Conservation (phyloP, 1,140 invertebrate genomes). For the Patella vulgata region DNA sequence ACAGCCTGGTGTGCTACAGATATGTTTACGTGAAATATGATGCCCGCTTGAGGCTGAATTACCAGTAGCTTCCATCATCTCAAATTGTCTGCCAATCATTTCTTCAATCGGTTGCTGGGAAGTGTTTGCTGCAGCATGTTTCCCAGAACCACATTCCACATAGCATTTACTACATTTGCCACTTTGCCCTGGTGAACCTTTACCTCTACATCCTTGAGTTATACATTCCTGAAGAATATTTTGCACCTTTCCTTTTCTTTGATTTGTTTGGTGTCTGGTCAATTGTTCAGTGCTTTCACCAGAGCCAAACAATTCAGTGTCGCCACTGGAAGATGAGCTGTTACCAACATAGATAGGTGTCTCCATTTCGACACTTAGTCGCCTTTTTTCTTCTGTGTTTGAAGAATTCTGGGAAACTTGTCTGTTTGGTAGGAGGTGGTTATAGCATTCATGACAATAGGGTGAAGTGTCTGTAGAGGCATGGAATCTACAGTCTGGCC, state of each 20-base stretch:
- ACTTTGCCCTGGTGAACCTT: slow-evolving; percentile 9
- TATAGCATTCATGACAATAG: slow-evolving; percentile 48
- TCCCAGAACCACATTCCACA: slow-evolving; percentile 3
- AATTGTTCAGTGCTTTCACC: background rate
- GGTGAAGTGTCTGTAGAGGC: slow-evolving; percentile 49
- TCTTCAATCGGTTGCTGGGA: background rate
- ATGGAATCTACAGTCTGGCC: slow-evolving; percentile 40
- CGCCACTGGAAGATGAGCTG: background rate
- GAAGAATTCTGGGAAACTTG: background rate
- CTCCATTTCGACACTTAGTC: background rate
- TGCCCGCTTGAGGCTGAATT: slow-evolving; percentile 2
- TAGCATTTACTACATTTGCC: slow-evolving; percentile 30
- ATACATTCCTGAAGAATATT: background rate
- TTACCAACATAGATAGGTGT: background rate
- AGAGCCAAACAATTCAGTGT: slow-evolving; percentile 5
- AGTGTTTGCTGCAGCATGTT: background rate
- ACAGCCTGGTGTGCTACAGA: slow-evolving; percentile 43
- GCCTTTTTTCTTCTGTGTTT: slow-evolving; percentile 1
- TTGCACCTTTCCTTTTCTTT: background rate
- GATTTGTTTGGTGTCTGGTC: background rate
- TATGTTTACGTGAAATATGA: slow-evolving; percentile 13
- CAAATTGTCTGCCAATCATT: background rate
- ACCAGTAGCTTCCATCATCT: background rate
- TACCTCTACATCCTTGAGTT: background rate
- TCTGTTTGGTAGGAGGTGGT: background rate